These are phyloP conservation scores for Novumbra hubbsi DNA, from an alignment of 2,797 vertebrate species.

Conservation along the genomic window DNA sequence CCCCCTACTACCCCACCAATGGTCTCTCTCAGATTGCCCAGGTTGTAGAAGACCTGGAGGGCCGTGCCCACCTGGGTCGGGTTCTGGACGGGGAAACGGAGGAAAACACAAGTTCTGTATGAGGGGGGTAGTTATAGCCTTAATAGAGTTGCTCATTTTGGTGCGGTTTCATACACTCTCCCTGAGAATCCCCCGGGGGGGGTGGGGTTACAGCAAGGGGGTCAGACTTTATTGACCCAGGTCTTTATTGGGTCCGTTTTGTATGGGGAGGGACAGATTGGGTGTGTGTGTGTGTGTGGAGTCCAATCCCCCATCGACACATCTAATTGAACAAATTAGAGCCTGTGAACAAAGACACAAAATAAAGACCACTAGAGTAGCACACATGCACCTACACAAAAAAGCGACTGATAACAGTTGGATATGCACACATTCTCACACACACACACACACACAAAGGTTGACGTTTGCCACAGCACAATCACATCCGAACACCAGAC, in stretches of 20 bases:
- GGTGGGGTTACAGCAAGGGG: no score
- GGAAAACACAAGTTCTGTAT: not conserved
- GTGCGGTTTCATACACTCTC: no score
- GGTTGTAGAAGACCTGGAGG: constrained; percentile 95
- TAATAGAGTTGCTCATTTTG: not conserved
- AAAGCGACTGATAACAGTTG: not conserved
- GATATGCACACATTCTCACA: not conserved
- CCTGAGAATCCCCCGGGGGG: no score
- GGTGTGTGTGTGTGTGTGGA: not conserved
- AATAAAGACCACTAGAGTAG: not conserved
- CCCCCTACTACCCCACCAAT: constrained; percentile 83
- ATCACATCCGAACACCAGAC: not conserved
- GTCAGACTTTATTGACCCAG: no score
- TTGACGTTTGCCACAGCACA: not conserved
- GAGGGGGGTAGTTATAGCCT: no score
- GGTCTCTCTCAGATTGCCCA: constrained; percentile 87
- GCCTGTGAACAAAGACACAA: not conserved
- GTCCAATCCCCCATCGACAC: not conserved
- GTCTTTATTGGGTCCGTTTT: no score
- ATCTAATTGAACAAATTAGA: no score
- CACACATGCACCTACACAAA: not conserved
- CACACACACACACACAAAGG: not conserved
- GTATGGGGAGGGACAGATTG: no score
- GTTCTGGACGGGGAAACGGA: constrained; percentile 73
- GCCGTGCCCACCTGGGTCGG: constrained; percentile 95